These are phyloP conservation scores for Fabriciana adippe DNA, from an alignment of 2,888 invertebrate genomes.

Conservation along the genomic window DNA sequence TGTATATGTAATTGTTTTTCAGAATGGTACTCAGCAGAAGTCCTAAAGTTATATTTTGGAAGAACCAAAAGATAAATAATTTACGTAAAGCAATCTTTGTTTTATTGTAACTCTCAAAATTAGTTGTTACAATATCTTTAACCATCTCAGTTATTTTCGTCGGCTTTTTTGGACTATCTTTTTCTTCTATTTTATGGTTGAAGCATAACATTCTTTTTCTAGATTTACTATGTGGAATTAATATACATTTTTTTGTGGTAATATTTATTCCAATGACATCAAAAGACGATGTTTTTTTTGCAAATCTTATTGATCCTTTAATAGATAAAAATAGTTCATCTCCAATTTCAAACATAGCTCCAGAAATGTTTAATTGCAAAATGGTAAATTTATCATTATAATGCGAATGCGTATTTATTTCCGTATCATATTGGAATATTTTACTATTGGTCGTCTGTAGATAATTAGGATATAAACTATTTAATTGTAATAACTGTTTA, in stretches of 20 bases:
- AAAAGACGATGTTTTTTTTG: too few relatives aligned
- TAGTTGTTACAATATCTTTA: neutral
- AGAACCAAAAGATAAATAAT: neutral
- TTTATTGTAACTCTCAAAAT: constrained; percentile 1
- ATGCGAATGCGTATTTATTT: neutral
- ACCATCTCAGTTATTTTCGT: neutral
- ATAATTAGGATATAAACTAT: neutral
- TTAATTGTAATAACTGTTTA: neutral
- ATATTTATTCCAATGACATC: too few relatives aligned
- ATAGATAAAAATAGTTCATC: too few relatives aligned
- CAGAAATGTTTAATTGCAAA: neutral
- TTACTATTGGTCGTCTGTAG: neutral
- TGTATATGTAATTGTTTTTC: neutral
- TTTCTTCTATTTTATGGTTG: neutral
- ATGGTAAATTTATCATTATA: neutral
- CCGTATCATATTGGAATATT: too few relatives aligned
- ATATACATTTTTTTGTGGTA: too few relatives aligned
- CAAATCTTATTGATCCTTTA: too few relatives aligned
- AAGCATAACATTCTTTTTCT: too few relatives aligned
- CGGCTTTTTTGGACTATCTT: neutral
- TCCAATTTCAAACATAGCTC: neutral
- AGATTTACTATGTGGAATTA: too few relatives aligned
- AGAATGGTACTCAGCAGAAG: constrained; percentile 1
- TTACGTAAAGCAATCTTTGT: constrained; percentile 3
- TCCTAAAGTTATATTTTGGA: constrained; percentile 2